Evolutionary conservation across 2,888 invertebrate species (phyloP).

Genomic region (Helleia helle): DNA sequence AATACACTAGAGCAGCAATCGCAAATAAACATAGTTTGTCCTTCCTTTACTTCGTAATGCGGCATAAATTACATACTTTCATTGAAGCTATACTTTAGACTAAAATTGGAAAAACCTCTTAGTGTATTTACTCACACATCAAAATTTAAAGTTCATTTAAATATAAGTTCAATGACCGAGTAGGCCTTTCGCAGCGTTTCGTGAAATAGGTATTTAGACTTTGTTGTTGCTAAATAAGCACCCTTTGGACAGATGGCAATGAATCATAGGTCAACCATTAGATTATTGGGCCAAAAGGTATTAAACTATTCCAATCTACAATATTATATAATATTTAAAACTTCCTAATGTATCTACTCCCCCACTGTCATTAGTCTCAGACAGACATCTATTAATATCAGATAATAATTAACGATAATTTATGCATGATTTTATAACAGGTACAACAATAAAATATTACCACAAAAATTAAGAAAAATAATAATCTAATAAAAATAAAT

Average conservation of each 20-base stretch:
- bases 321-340: too few species aligned
- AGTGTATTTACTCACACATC: background rate
- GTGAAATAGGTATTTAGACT: conserved; percentile 6
- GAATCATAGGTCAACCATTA: background rate
- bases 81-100: too few species aligned
- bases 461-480: too few species aligned
- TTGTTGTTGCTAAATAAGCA: conserved; percentile 1
- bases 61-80: too few species aligned
- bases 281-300: too few species aligned
- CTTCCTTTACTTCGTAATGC: background rate
- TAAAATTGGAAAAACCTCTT: too few species aligned
- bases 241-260: background rate
- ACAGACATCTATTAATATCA: too few species aligned
- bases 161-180: conserved; percentile 7
- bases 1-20: background rate
- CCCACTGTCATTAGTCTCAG: too few species aligned
- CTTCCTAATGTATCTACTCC: too few species aligned
- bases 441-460: too few species aligned
- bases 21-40: background rate
- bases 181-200: conserved; percentile 5
- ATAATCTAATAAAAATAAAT: conserved; percentile 4
- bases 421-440: too few species aligned
- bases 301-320: too few species aligned
- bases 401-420: background rate
- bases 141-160: conserved; percentile 1